Base-by-base conservation (phyloP, 1,140 invertebrate species). In the Nasonia longicornis region DNA sequence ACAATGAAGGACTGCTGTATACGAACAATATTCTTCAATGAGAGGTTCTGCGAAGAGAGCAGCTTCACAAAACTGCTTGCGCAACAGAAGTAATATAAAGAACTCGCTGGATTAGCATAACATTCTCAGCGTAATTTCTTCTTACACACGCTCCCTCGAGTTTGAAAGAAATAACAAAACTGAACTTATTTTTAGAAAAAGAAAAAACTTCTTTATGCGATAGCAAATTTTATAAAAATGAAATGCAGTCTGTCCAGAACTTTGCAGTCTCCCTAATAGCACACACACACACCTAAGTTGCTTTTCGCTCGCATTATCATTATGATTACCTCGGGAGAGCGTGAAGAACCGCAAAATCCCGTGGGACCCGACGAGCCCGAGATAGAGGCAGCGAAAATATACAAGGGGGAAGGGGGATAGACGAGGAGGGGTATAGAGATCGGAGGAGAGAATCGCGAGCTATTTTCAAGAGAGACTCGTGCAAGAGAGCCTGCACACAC, bases 401-500 rank as follows among this genome's bases (percentile, higher is more conserved):
- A 67, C 29, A 67, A 29, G 58, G 16, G 67, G 72, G 35, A 64
- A 66, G 73, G 76, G 63, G 48, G 29, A 31, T 16, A 42, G 48
- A 72, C 3, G 67, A 58, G 48, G 29, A 38, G 45, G 64, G 69
- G 66, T n/a, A 58, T n/a, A 77, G 66, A 45, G 63, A 67, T 48
- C 38, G 38, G 35, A 42, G 35, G 26, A 22, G 35, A 35, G 66
- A 52, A 78, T 71, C 63, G 67, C 42, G 63, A 67, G 42, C 63
- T 69, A 77, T 77, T 77, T 77, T 67, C 45, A 77, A n/a, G 70
- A 52, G 48, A 58, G 58, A 58, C 52, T 58, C 52, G 52, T 58
- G 52, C 52, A 1, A 72, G 45, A 45, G 38, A 71, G 26, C 11
- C 20, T 29, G 29, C 69, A 63, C 80, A 73, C 84, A 83, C 84